These are phyloP conservation scores for Pammene fasciana DNA, from an alignment of 2,888 invertebrate species.

Conservation along the genomic window DNA sequence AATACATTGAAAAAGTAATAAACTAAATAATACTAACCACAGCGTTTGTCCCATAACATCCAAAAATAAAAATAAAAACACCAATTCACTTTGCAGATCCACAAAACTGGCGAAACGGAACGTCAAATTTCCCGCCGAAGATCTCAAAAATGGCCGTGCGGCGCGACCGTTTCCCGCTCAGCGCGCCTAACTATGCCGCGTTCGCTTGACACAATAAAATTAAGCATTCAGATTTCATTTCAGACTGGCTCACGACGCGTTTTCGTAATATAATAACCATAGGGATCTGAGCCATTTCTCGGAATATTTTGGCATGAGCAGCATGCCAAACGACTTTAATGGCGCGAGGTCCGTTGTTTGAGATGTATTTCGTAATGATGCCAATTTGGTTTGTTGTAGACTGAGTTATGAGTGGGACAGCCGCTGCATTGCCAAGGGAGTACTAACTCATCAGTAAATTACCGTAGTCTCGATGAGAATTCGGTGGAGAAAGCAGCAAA, in stretches of 20 bases:
- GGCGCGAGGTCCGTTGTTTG: constrained; percentile 48
- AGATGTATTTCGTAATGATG: constrained; percentile 43
- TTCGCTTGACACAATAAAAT: constrained; percentile 73
- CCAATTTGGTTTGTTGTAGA: constrained; percentile 45
- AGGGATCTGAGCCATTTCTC: constrained; percentile 60
- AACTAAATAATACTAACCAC: constrained; percentile 7
- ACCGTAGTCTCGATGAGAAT: no score
- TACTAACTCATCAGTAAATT: neutral
- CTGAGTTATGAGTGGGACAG: constrained; percentile 37
- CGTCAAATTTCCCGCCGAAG: constrained; percentile 38
- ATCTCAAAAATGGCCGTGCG: constrained; percentile 24
- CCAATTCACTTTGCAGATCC: constrained; percentile 22
- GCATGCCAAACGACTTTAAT: constrained; percentile 61
- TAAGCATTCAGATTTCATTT: constrained; percentile 60
- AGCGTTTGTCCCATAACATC: constrained; percentile 1
- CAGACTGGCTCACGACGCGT: constrained; percentile 49
- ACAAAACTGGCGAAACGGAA: constrained; percentile 3
- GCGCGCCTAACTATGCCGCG: constrained; percentile 62
- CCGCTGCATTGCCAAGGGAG: constrained; percentile 1
- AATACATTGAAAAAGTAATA: neutral
- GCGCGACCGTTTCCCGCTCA: constrained; percentile 59
- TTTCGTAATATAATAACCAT: constrained; percentile 70
- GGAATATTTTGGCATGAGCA: constrained; percentile 66
- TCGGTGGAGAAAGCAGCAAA: no score
- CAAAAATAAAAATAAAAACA: constrained; percentile 9